Evolutionary conservation across 2,888 invertebrate species (phyloP).

Genomic region (Eristalis pertinax): DNA sequence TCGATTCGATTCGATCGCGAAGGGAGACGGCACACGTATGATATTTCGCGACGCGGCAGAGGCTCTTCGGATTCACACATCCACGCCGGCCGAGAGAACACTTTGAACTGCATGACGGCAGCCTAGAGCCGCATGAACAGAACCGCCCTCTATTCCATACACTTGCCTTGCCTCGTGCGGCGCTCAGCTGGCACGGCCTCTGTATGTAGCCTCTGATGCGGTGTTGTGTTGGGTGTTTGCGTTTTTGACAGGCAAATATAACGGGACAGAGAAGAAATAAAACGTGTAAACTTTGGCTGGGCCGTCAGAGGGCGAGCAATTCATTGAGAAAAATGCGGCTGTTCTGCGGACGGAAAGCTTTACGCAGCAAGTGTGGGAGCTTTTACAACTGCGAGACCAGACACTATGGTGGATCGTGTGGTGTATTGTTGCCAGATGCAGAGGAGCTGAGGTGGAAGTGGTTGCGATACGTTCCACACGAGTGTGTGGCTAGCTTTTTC

Average conservation of each 20-base stretch:
- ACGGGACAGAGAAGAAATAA: constrained; percentile 12
- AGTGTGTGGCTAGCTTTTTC: neutral
- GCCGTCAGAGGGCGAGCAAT: constrained; percentile 32
- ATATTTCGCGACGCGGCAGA: neutral
- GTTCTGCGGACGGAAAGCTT: constrained; percentile 40
- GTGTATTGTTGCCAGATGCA: constrained; percentile 47
- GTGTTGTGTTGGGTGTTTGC: constrained; percentile 8
- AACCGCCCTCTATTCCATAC: constrained; percentile 21
- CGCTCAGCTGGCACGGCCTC: neutral
- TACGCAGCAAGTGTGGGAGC: constrained; percentile 39
- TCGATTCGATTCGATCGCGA: constrained; percentile 42
- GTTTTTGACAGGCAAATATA: constrained; percentile 34
- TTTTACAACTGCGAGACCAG: constrained; percentile 56
- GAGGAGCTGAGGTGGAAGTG: neutral
- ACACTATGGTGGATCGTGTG: constrained; percentile 31
- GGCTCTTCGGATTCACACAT: constrained; percentile 19
- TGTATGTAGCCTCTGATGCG: neutral
- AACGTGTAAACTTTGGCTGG: constrained; percentile 36
- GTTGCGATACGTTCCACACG: neutral
- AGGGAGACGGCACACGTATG: neutral
- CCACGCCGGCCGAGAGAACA: constrained; percentile 53
- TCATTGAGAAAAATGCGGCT: constrained; percentile 55
- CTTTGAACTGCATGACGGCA: constrained; percentile 49
- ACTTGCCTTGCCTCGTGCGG: neutral
- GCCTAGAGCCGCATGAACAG: constrained; percentile 39